Percentiles rank a stretch among this genome's conserved stretches.
These are phyloP conservation scores for Ranitomeya variabilis DNA, from an alignment of 2,113 vertebrate species.

Conservation along the genomic window DNA sequence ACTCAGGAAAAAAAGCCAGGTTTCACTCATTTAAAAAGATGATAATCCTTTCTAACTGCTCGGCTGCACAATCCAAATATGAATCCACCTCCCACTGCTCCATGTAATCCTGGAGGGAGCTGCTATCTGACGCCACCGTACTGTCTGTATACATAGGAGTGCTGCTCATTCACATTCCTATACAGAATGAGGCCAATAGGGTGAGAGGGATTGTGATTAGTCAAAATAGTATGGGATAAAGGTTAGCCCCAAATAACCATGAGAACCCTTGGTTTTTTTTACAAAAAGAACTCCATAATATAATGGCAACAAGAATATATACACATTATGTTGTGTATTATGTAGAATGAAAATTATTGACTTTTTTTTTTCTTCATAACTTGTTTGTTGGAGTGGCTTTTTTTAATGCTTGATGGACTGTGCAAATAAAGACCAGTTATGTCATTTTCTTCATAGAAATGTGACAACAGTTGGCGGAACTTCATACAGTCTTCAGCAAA, in stretches of 20 bases:
- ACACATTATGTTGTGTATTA: not conserved
- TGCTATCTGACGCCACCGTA: not conserved
- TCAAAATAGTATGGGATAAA: not conserved
- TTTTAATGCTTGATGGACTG: no score
- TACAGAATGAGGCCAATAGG: not conserved
- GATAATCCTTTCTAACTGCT: slow-evolving; percentile 47
- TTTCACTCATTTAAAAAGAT: slow-evolving; percentile 1
- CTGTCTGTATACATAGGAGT: not conserved
- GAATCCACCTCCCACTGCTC: slow-evolving; percentile 27
- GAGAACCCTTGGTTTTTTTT: not conserved
- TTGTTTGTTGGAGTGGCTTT: not conserved
- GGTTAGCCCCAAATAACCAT: not conserved
- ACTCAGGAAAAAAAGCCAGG: slow-evolving; percentile 37
- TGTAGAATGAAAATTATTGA: not conserved
- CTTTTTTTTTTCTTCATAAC: not conserved
- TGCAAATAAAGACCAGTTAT: no score
- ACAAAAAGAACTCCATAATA: not conserved
- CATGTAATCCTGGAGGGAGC: not conserved
- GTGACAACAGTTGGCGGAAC: no score
- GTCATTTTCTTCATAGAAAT: no score
- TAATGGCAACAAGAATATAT: not conserved
- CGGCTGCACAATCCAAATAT: slow-evolving; percentile 32
- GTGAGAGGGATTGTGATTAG: not conserved
- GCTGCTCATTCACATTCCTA: slow-evolving; percentile 27
- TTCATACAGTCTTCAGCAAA: no score